Evolutionary conservation across 2,113 vertebrate genomes (phyloP).

Genomic region (Craseonycteris thonglongyai): DNA sequence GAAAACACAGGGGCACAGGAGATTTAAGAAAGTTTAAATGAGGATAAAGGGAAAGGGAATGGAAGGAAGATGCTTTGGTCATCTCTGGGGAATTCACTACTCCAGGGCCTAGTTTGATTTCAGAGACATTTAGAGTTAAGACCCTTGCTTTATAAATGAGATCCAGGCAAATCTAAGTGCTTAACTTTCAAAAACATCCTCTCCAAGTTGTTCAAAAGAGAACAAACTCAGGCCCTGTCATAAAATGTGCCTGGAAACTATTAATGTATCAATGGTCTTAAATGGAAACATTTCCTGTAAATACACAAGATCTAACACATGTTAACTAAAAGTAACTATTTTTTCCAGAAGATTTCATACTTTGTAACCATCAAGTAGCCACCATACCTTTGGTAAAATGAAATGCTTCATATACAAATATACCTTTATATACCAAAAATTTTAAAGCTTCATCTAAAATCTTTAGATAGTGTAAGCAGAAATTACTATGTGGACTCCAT

Average conservation of each 20-base stretch:
- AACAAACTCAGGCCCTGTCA: slow-evolving; percentile 47
- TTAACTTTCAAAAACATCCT: slow-evolving; percentile 69
- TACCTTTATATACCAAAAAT: neutral
- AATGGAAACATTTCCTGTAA: slow-evolving; percentile 70
- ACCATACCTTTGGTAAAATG: slow-evolving; percentile 31
- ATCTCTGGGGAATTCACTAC: slow-evolving; percentile 34
- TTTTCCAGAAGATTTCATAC: slow-evolving; percentile 40
- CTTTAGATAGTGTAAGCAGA: slow-evolving; percentile 16
- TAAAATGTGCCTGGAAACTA: slow-evolving; percentile 68
- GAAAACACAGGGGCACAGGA: neutral
- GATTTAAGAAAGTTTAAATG: neutral
- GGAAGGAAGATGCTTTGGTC: slow-evolving; percentile 12
- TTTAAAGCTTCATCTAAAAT: slow-evolving; percentile 13
- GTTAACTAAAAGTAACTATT: slow-evolving; percentile 43
- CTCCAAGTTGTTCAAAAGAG: slow-evolving; percentile 64
- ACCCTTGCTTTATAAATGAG: slow-evolving; percentile 64
- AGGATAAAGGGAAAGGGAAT: neutral
- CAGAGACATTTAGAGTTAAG: slow-evolving; percentile 59
- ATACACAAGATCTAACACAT: slow-evolving; percentile 50
- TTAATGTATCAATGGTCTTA: slow-evolving; percentile 67
- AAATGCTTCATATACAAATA: slow-evolving; percentile 15
- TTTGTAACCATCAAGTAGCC: slow-evolving; percentile 35
- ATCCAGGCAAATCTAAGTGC: slow-evolving; percentile 66
- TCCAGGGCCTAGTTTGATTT: slow-evolving; percentile 44
- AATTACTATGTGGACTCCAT: neutral